Evolutionary conservation across 2,113 vertebrate genomes (phyloP).

Genomic region (Callipepla californica): DNA sequence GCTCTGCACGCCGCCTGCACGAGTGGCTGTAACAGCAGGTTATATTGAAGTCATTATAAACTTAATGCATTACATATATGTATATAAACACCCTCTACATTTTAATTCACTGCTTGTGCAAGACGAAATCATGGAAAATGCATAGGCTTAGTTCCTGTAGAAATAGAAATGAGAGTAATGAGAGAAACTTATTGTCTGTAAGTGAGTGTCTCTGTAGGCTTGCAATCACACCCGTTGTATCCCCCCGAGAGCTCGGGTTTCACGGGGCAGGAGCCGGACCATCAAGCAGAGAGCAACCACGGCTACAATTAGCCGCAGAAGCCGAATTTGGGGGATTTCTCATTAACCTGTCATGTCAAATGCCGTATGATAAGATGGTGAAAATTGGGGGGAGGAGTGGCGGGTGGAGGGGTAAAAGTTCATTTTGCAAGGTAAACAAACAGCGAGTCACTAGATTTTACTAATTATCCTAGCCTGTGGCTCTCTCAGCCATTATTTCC

Average conservation of each 20-base stretch:
- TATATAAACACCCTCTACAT: neutral
- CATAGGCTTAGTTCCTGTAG: rapidly evolving
- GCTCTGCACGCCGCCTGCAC: neutral
- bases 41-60: neutral
- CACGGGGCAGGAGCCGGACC: constrained; percentile 73
- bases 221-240: constrained; percentile 45
- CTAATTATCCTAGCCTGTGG: constrained; percentile 74
- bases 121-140: neutral
- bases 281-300: constrained; percentile 68
- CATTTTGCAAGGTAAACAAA: constrained; percentile 72
- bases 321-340: constrained; percentile 67
- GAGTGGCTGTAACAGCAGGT: neutral
- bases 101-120: neutral
- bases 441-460: constrained; percentile 64
- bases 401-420: constrained; percentile 62
- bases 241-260: constrained; percentile 75
- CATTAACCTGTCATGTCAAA: constrained; percentile 78
- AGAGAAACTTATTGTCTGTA: neutral
- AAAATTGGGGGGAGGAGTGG: constrained; percentile 28
- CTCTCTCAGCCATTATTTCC: constrained; percentile 26
- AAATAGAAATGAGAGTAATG: neutral
- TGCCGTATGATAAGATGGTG: constrained; percentile 33
- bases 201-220: neutral
- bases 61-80: rapidly evolving
- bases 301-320: constrained; percentile 78